Base-by-base conservation (phyloP, 1,140 invertebrate species). In the Hormaphis cornu region DNA sequence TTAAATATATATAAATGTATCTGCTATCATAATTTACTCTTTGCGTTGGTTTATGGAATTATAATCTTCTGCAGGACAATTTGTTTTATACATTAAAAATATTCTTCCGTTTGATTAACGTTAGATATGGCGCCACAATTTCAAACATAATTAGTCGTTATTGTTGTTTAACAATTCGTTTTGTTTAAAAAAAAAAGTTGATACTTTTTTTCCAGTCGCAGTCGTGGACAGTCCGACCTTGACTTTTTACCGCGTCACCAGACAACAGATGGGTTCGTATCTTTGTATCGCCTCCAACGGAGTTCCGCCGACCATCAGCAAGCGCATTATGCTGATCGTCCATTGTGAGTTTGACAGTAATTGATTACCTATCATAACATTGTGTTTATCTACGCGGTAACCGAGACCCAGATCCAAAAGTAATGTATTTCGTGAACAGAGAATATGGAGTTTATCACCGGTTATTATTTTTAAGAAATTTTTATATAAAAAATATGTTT, bases 201-300 rank as follows among this genome's bases (percentile, higher is more conserved):
- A 22, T 16, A 50, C 70, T 50, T 46, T 42, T 28, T 26, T 12
- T 42, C 12, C 73, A 82, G 81, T 78, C 44, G 69, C 73, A 16
- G 79, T 76, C 50, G 75, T 80, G 56, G 87, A 91, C 71, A 89
- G 90, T 3, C 81, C 87, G 35, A 80, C 86, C 35, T 81, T 93
- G 73, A 86, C 88, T 73, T 87, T 94, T 75, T 86, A 84, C 33
- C 83, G 86, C 75, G 89, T 93, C 14, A 89, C 85, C 71, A 83
- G 91, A 26, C 83, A 88, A 26, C 89, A 93, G 74, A 93, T 93
- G 87, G 91, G 91, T 10, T 83, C 84, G 44, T 94, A 93, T 78
- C 83, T 92, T 52, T 95, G 91, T 79, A 92, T 93, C 72, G 91
- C 91, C 12, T 89, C 85, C 72, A 94, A 93, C 79, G 89, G 89